Base-by-base conservation (phyloP, 2,888 invertebrate genomes). In the Allophyes oxyacanthae region DNA sequence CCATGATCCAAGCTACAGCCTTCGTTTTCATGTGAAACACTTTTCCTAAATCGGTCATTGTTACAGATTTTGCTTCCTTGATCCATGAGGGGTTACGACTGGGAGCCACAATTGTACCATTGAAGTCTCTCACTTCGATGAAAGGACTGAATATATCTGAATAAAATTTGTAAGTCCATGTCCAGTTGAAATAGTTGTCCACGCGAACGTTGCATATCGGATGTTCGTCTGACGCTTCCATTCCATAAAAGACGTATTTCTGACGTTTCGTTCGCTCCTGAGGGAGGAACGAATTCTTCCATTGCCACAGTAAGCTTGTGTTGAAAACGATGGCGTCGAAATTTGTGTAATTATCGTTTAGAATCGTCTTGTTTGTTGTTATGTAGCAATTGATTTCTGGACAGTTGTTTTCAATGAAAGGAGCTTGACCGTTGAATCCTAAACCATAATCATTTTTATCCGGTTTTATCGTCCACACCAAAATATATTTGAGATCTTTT, bases 111-210 rank as follows among this genome's bases (percentile, higher is more conserved):
- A 83, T 26, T 7, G 78, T 71, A 0, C 84, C 86, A 14, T 68
- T 54, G 2, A 75, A 43, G 61, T 92, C 85, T 37, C 48, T 85
- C 0, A 94, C 87, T 77, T 87, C 86, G 26, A 94, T 83, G 50
- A 87, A 92, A 2, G 91, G 89, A 51, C 78, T 86, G 0, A 84
- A 75, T 15, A 92, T 87, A 59, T 94, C 91, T 0, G 93, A 91
- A 64, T 83, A 78, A 0, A 90, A 68, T 77, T 88, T 92, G 43
- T 92, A 94, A 1, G 88, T 84, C 92, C 93, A 94, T 0, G 94
- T 94, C 89, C 90, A 92, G 57, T 94, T 94, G 55, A 94, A 93
- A 52, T 79, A 92, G 20, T 82, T 70, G 36, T 94, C 87, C 1
- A 83, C 75, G 7, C 64, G 64, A 0, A 77, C 5, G 28, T 84